Evolutionary conservation across 2,888 invertebrate species (phyloP).

Genomic region (Neelides folsomi): DNA sequence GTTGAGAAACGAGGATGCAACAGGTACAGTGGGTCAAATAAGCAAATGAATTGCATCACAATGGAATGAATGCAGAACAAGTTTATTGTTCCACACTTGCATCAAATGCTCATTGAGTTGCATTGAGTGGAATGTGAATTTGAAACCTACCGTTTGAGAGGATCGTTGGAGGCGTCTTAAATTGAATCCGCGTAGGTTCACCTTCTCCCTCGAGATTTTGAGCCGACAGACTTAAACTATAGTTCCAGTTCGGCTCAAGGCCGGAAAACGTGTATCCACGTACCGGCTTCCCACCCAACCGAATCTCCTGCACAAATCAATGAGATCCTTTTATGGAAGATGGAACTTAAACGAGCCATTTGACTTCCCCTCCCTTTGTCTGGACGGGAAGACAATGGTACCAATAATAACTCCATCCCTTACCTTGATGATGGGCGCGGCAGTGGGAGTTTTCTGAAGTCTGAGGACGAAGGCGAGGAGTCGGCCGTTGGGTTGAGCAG

Average conservation of each 20-base stretch:
- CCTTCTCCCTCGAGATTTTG: conserved; percentile 29
- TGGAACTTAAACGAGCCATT: background rate
- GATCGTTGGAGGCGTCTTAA: conserved; percentile 26
- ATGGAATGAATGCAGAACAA: no score
- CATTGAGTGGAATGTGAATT: background rate
- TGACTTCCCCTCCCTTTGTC: background rate
- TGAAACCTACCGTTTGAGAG: conserved; percentile 19
- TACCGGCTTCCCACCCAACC: conserved; percentile 19
- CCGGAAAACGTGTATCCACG: conserved; percentile 30
- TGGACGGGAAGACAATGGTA: background rate
- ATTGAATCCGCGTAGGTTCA: conserved; percentile 24
- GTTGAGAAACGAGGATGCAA: no score
- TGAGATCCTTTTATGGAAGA: background rate
- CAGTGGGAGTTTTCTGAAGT: conserved; percentile 20
- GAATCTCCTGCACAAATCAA: conserved; percentile 24
- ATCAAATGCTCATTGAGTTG: background rate
- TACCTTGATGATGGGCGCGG: conserved; percentile 27
- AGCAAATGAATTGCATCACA: no score
- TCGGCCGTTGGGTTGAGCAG: conserved; percentile 28
- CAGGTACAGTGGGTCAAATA: no score
- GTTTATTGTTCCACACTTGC: background rate
- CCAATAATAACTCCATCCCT: background rate
- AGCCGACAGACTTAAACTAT: conserved; percentile 28
- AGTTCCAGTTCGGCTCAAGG: conserved; percentile 30
- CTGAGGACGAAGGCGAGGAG: conserved; percentile 27